Evolutionary conservation across 35 echinoderm and acorn worm species (phyloP), one percentile per base, ranked within the genome.

Genomic region (Heliocidaris erythrogramma): DNA sequence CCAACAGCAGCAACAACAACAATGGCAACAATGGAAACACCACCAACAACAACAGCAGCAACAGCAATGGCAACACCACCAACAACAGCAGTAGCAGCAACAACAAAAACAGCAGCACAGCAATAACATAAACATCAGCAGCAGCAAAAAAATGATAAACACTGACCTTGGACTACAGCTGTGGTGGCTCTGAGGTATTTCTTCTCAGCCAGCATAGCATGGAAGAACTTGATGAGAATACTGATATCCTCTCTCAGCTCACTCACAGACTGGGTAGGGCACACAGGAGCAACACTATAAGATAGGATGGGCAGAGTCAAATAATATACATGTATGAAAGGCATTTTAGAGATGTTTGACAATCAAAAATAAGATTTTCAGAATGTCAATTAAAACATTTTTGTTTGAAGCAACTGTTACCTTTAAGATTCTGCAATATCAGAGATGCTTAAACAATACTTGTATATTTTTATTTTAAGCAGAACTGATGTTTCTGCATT

Each of bases 211-310:
- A 96, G 85, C 95, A 99, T 97, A 14, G 86, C 65, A 47, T 96
- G 96, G 60, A 94, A 99, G 59, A 99, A 99, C 92, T 94, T 99
- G 84, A 99, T 96, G 50, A 99, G 88, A 48, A 96, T 96, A 7
- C 91, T 49, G 91, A 99, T 97, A 53, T 96, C 98, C 69, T 99
- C 98, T 85, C 96, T 96, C 50, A 99, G 92, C 49, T 97, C 97
- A 32, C 94, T 85, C 35, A 95, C 32, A 13, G 95, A 93, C 94
- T 99, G 98, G n/a, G 97, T 99, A 11, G 98, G 98, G 86, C 95
- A 97, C 95, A 97, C 96, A 13, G 97, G 96, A 59, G 96, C 86
- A 49, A 95, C 95, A 90, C 98, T 98, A 92, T 31, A 89, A 89
- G 47, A 32, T 14, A 89, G 52, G 52, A 52, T 52, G 49, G 49